Evolutionary conservation across 2,113 vertebrate species (phyloP).

Genomic region (Chlorodrepanis virens): DNA sequence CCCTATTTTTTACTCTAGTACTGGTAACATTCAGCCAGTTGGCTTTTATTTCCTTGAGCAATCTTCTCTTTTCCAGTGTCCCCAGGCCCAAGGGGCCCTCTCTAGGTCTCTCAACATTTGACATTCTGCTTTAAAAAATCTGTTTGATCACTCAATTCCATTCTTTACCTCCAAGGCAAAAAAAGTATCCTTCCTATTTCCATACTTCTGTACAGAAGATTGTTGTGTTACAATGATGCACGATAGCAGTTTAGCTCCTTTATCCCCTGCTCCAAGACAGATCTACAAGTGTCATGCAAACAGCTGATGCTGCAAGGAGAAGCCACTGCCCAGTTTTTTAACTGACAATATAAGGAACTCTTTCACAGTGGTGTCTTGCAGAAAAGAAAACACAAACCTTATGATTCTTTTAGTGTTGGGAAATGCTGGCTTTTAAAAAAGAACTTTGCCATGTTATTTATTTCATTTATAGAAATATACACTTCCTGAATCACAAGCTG

Average conservation of each 20-base stretch:
- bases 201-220: background rate
- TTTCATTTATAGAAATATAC: background rate
- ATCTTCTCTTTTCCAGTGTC: background rate
- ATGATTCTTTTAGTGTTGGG: background rate
- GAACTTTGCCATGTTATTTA: background rate
- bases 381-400: background rate
- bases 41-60: background rate
- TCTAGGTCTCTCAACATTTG: background rate
- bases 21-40: background rate
- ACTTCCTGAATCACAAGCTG: background rate
- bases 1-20: background rate
- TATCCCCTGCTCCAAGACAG: background rate
- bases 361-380: background rate
- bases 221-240: background rate
- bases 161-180: background rate
- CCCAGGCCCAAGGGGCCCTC: background rate
- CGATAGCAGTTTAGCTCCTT: background rate
- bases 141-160: background rate
- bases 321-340: background rate
- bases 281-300: background rate
- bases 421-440: slow-evolving; percentile 16
- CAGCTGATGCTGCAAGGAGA: background rate
- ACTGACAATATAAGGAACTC: background rate
- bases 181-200: background rate
- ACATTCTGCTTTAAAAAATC: background rate